Percentiles rank a stretch among this genome's conserved stretches.
Evolutionary conservation across 2,113 vertebrate genomes (phyloP).

Genomic region (Solea senegalensis): DNA sequence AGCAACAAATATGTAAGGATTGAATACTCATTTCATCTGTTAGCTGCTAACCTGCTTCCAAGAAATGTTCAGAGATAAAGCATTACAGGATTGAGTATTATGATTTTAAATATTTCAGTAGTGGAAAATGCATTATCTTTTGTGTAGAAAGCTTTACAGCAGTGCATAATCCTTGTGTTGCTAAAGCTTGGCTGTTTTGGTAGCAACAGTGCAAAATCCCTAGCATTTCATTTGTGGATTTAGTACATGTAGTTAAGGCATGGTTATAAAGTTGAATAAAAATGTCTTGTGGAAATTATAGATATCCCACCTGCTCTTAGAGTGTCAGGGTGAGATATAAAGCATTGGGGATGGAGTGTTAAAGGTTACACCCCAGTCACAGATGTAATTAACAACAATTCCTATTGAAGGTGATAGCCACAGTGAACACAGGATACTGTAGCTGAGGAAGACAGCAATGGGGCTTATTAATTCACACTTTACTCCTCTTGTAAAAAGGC

Average conservation of each 20-base stretch:
- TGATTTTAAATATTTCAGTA: neutral
- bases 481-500: conserved; percentile 31
- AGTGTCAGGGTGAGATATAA: conserved; percentile 36
- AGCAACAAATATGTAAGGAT: no score
- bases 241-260: conserved; percentile 3
- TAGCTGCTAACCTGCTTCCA: neutral
- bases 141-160: neutral
- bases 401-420: conserved; percentile 69
- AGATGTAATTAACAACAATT: conserved; percentile 67
- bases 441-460: conserved; percentile 32
- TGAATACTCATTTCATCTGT: no score
- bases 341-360: conserved; percentile 36
- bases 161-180: neutral
- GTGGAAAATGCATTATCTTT: neutral
- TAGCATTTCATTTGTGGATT: conserved; percentile 17
- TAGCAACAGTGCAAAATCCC: no score
- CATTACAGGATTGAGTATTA: neutral
- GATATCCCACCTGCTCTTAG: conserved; percentile 37
- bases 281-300: conserved; percentile 34
- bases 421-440: conserved; percentile 60
- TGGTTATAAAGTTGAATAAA: conserved; percentile 31
- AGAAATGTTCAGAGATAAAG: conserved; percentile 6
- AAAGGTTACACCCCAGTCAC: conserved; percentile 63
- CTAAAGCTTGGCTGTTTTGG: neutral
- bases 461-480: conserved; percentile 65